Evolutionary conservation across 2,113 vertebrate genomes (phyloP).

Genomic region (Upupa epops): DNA sequence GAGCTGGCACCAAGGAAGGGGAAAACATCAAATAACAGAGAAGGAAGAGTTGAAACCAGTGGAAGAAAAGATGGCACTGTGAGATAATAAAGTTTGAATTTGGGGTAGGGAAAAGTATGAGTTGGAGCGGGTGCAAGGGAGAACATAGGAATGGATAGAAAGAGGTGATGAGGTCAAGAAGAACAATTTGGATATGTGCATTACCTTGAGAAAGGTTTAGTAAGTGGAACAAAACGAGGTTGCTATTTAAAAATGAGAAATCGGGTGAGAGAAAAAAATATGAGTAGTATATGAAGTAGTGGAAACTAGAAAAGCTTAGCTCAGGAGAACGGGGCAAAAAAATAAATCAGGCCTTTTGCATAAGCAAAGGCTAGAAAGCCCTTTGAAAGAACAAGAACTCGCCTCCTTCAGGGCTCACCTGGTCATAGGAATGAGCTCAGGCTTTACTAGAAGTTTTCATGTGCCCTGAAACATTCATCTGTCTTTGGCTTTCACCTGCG

Average conservation of each 20-base stretch:
- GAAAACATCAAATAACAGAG: neutral
- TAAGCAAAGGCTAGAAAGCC: neutral
- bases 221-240: neutral
- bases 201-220: neutral
- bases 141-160: neutral
- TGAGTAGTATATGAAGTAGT: neutral
- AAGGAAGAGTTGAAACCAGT: conserved; percentile 5
- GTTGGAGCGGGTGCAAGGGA: neutral
- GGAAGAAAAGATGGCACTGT: neutral
- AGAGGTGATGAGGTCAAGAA: neutral
- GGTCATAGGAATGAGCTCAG: neutral
- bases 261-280: neutral
- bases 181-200: neutral
- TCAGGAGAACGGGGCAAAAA: neutral
- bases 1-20: neutral
- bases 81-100: neutral
- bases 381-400: neutral
- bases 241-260: neutral
- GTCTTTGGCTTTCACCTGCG: conserved; percentile 50
- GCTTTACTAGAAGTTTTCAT: neutral
- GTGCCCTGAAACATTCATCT: conserved; percentile 23
- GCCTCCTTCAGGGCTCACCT: neutral
- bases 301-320: neutral
- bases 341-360: neutral
- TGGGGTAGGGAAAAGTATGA: neutral